Percentiles rank a stretch among this genome's conserved stretches.
phyloP scores from a whole-genome alignment of 2,888 invertebrate genomes.

The Plagodis pulveraria region DNA sequence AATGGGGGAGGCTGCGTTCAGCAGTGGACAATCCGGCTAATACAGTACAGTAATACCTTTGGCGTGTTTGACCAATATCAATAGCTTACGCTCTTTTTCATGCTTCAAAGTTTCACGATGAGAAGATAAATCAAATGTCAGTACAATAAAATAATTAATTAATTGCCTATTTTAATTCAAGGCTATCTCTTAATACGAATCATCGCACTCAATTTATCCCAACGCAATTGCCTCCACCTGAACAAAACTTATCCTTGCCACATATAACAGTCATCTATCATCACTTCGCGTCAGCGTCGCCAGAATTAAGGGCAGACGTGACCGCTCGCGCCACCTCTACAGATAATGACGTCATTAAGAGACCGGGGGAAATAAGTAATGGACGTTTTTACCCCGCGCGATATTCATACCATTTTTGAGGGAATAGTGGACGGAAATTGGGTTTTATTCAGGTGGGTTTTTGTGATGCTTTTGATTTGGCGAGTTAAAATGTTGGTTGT shows the following conservation, averaged over 20 bases:
- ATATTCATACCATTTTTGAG: conserved; percentile 53
- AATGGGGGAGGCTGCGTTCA: too few species aligned
- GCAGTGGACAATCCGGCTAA: too few species aligned
- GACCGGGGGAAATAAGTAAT: conserved; percentile 67
- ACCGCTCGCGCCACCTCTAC: conserved; percentile 54
- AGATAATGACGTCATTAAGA: conserved; percentile 80
- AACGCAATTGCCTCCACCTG: neutral
- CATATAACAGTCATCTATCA: conserved; percentile 61
- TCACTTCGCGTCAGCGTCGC: conserved; percentile 58
- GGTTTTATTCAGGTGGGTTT: conserved; percentile 17
- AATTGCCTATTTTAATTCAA: too few species aligned
- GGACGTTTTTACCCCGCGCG: conserved; percentile 60
- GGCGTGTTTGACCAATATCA: too few species aligned
- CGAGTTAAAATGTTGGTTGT: too few species aligned
- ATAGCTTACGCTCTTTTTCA: too few species aligned
- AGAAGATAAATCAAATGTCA: too few species aligned
- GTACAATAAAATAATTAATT: too few species aligned
- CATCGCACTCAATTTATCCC: too few species aligned
- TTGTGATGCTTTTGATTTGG: neutral
- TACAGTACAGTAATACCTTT: too few species aligned
- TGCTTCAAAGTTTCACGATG: too few species aligned
- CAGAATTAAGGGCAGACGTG: conserved; percentile 68
- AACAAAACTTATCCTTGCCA: conserved; percentile 37
- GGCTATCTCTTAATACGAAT: too few species aligned
- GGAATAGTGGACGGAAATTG: conserved; percentile 26